phyloP scores from a whole-genome alignment of 2,797 vertebrate species.

The Tamandua tetradactyla region DNA sequence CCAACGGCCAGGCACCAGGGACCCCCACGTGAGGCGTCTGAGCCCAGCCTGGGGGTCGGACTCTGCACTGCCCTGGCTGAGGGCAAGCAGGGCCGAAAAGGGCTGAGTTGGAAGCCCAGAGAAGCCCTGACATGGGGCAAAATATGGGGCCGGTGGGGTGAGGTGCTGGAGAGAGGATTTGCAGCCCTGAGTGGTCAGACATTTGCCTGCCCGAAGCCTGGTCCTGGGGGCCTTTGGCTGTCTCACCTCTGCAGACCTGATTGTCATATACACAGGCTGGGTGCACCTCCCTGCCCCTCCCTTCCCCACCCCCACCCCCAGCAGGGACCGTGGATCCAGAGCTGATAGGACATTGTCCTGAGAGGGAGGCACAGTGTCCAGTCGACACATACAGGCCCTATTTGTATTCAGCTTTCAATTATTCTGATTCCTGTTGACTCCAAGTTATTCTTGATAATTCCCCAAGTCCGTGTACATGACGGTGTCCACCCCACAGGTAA shows the following conservation, averaged over 20 bases:
- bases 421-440: neutral
- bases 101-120: neutral
- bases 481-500: neutral
- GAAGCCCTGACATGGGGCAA: neutral
- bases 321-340: neutral
- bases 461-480: neutral
- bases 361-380: neutral
- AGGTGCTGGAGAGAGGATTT: neutral
- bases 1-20: too few relatives aligned
- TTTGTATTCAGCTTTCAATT: neutral
- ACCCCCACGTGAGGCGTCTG: neutral
- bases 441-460: neutral
- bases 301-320: neutral
- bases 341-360: neutral
- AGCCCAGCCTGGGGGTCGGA: neutral
- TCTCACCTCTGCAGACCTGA: neutral
- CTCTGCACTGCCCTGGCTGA: neutral
- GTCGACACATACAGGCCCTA: neutral
- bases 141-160: neutral
- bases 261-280: neutral
- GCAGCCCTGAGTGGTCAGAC: neutral
- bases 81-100: neutral
- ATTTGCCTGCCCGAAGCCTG: neutral
- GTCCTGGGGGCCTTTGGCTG: neutral
- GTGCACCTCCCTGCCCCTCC: neutral